Percentiles rank a stretch among this genome's conserved stretches.
Conservation (phyloP, 1,140 invertebrate species). For the Neotoxoptera formosana region DNA sequence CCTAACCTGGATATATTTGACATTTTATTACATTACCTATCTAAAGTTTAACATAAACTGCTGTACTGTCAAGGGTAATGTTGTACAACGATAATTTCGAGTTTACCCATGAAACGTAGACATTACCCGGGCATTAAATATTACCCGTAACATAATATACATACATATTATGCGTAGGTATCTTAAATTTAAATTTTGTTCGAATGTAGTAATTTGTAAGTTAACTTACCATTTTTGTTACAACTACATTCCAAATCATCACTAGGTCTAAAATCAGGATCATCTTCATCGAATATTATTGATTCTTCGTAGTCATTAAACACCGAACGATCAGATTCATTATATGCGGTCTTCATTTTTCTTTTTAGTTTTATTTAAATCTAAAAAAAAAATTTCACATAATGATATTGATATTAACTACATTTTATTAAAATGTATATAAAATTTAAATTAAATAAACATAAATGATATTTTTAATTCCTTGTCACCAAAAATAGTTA, state of each 20-base stretch:
- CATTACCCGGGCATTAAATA: neutral
- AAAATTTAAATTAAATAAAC: neutral
- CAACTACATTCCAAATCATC: neutral
- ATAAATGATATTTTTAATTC: neutral
- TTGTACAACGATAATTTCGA: neutral
- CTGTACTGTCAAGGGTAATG: neutral
- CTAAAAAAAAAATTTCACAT: neutral
- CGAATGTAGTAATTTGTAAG: neutral
- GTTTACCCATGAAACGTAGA: neutral
- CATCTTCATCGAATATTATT: slow-evolving; percentile 47
- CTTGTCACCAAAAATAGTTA: too few species aligned
- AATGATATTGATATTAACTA: neutral
- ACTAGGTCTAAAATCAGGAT: slow-evolving; percentile 46
- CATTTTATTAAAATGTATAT: neutral
- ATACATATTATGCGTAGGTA: neutral
- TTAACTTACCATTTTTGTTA: neutral
- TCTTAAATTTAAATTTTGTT: neutral
- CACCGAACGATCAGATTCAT: neutral
- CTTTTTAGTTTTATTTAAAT: neutral
- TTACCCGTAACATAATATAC: too few species aligned
- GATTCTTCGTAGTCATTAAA: slow-evolving; percentile 53
- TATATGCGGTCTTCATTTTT: neutral
- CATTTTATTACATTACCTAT: neutral
- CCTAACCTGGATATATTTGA: too few species aligned
- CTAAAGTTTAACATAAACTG: neutral